Conservation (phyloP, 1,140 invertebrate species). For the Trissolcus basalis region DNA sequence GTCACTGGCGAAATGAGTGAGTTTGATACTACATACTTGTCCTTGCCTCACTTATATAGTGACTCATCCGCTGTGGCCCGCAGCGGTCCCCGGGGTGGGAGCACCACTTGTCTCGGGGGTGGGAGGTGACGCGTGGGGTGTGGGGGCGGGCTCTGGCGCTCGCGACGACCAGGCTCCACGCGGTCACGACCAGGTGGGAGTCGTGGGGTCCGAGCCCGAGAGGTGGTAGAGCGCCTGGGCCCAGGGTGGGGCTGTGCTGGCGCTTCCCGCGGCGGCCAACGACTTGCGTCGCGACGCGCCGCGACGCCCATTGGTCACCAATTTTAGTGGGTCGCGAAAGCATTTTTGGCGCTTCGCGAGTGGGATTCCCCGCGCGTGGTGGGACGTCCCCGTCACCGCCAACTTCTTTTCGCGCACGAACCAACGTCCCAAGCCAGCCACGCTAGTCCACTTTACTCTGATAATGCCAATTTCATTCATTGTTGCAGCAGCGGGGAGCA, state of each 20-base stretch:
- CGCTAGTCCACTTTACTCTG: too few relatives aligned
- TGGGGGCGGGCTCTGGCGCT: constrained; percentile 32
- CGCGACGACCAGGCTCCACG: constrained; percentile 3
- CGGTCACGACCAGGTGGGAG: constrained; percentile 14
- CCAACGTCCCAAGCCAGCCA: too few relatives aligned
- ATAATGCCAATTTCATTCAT: too few relatives aligned
- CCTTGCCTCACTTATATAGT: constrained; percentile 76
- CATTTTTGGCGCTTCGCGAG: constrained; percentile 7
- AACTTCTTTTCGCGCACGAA: too few relatives aligned
- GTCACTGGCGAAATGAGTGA: constrained; percentile 71
- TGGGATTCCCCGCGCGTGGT: constrained; percentile 10
- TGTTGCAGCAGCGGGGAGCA: too few relatives aligned
- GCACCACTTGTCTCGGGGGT: constrained; percentile 47
- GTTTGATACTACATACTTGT: constrained; percentile 74
- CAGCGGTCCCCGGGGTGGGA: constrained; percentile 56
- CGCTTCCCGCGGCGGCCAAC: constrained; percentile 4
- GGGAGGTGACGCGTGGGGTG: constrained; percentile 51
- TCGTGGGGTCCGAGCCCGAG: constrained; percentile 17
- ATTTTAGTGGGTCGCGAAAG: constrained; percentile 20
- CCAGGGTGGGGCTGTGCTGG: not conserved
- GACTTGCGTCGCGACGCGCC: constrained; percentile 11
- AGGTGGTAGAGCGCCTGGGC: constrained; percentile 4
- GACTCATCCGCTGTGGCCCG: constrained; percentile 71
- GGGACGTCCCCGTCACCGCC: constrained; percentile 13
- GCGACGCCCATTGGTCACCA: constrained; percentile 7